Evolutionary conservation across 2,797 vertebrate genomes (phyloP), one percentile per base, ranked within the genome.

Genomic region (Petrocephalus sullivani): DNA sequence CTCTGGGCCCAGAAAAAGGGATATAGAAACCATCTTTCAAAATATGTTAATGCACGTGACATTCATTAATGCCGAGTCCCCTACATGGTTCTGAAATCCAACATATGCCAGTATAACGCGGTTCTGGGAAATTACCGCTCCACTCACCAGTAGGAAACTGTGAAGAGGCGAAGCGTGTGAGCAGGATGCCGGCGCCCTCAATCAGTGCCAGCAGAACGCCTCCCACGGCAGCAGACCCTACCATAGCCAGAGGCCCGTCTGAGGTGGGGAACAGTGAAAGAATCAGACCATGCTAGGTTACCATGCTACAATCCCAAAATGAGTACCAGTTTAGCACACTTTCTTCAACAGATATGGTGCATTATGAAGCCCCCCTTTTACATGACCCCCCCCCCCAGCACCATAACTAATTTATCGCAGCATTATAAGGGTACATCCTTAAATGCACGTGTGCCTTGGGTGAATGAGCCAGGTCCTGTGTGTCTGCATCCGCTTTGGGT

Each of bases 161-260:
- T 58, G 97, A 93, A 87, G 98, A 99, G 28, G 98, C 97, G 91
- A 99, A 99, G 90, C 98, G 96, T 0, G 97, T 99, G 21, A 99
- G 92, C 58, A 99, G 91, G 92, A 99, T 99, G 56, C 98, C 98
- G 87, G 98, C 98, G 7, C 98, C 98, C 94, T 99, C 98, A 51
- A 99, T 99, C 89, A 99, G 95, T 2, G 97, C 98, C 88, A 99
- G 95, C 67, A 99, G 96, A 90, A 99, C 96, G 28, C 98, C 98
- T 57, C 98, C 98, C 98, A 99, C 98, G 0, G 98, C 97, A 0
- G 98, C 98, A 37, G 98, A 99, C 28, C 98, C 98, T 0, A 98
- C 95, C 98, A 99, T 99, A 91, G 98, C 98, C 82, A 99, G 94
- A 0, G 98, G 97, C 60, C 98, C 98, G 87, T 98, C 98, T 99